phyloP scores from a whole-genome alignment of 2,113 vertebrate species.

The Raja brachyura region DNA sequence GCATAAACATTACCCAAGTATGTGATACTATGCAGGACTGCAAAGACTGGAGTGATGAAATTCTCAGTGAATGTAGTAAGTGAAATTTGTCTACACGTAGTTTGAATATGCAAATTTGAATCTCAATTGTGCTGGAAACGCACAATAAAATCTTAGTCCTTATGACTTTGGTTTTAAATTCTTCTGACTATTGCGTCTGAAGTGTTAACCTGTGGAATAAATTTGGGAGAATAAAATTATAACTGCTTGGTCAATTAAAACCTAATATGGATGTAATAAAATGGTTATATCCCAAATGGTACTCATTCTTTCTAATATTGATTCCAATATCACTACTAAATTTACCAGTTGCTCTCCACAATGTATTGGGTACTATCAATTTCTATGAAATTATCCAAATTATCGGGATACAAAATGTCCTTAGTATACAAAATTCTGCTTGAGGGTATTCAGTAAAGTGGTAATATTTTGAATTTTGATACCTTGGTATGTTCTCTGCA shows the following conservation, averaged over 20 bases:
- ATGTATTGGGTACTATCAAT: too few species aligned
- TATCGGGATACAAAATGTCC: background rate
- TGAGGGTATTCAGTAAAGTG: background rate
- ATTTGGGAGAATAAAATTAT: too few species aligned
- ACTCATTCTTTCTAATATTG: background rate
- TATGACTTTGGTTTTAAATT: too few species aligned
- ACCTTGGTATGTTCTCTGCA: background rate
- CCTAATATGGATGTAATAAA: too few species aligned
- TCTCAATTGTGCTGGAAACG: too few species aligned
- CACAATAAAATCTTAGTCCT: too few species aligned
- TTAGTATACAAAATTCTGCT: background rate
- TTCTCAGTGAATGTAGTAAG: constrained; percentile 90
- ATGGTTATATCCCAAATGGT: background rate
- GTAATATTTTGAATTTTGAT: background rate
- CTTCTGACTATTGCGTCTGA: background rate
- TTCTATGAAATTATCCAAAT: too few species aligned
- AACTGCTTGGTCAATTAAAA: background rate
- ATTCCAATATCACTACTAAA: too few species aligned
- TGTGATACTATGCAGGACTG: constrained; percentile 89
- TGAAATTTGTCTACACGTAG: constrained; percentile 39
- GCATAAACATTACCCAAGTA: constrained; percentile 83
- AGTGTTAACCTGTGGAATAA: background rate
- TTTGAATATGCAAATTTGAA: too few species aligned
- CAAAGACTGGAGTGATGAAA: constrained; percentile 93
- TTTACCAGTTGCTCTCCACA: too few species aligned